Evolutionary conservation across 1,140 invertebrate species (phyloP).

Genomic region (Drosophila albomicans): DNA sequence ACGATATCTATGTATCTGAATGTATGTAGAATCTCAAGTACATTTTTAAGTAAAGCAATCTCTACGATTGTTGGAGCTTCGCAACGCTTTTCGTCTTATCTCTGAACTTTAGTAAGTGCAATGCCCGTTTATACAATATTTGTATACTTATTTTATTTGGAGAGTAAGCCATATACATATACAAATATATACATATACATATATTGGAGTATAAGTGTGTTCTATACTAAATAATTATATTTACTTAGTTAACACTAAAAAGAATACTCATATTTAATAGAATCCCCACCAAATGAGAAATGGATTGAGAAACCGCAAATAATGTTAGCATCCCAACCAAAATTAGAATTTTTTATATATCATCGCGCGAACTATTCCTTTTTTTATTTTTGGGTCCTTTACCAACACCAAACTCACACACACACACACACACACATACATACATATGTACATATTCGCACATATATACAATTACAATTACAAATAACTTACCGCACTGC

Average conservation of each 20-base stretch:
- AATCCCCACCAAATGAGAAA: slow-evolving; percentile 13
- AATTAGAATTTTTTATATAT: not conserved
- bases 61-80: not conserved
- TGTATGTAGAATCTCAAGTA: slow-evolving; percentile 1
- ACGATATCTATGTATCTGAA: not conserved
- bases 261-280: slow-evolving; percentile 72
- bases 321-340: not conserved
- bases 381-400: not conserved
- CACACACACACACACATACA: not conserved
- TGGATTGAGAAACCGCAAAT: not conserved
- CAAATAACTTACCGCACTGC: slow-evolving; percentile 6
- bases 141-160: slow-evolving; percentile 54
- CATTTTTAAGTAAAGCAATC: not conserved
- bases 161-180: slow-evolving; percentile 12
- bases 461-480: slow-evolving; percentile 2
- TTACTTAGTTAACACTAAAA: slow-evolving; percentile 43
- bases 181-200: not conserved
- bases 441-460: slow-evolving; percentile 1
- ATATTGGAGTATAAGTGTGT: slow-evolving; percentile 32
- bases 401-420: slow-evolving; percentile 7
- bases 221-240: slow-evolving; percentile 32
- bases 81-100: slow-evolving; percentile 1
- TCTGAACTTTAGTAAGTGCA: slow-evolving; percentile 55
- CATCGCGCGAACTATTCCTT: not conserved
- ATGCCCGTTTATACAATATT: slow-evolving; percentile 73